phyloP scores from a whole-genome alignment of 2,113 vertebrate species.

The Cyprinodon tularosa region DNA sequence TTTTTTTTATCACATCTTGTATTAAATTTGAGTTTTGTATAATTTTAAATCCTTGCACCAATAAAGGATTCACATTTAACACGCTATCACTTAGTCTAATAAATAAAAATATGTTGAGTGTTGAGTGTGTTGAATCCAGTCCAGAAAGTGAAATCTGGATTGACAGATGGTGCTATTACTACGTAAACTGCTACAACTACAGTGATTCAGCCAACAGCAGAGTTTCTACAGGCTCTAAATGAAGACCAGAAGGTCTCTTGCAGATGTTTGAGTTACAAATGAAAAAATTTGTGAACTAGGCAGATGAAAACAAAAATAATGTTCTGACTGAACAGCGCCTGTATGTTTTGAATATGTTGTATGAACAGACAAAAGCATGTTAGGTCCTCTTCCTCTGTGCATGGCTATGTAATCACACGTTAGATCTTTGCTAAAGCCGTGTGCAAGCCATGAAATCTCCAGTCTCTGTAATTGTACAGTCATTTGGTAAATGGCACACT shows the following conservation, averaged over 20 bases:
- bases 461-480: constrained; percentile 78
- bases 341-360: constrained; percentile 23
- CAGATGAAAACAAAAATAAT: constrained; percentile 12
- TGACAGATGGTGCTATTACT: constrained; percentile 29
- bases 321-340: neutral
- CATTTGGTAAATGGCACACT: constrained; percentile 69
- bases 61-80: constrained; percentile 21
- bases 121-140: neutral
- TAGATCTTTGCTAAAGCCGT: constrained; percentile 56
- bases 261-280: constrained; percentile 23
- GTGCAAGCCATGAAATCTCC: constrained; percentile 64
- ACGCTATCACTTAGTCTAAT: constrained; percentile 22
- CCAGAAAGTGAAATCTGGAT: constrained; percentile 18
- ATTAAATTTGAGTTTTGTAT: constrained; percentile 4
- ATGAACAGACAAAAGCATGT: constrained; percentile 26
- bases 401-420: constrained; percentile 74
- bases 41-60: constrained; percentile 13
- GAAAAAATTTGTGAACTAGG: neutral
- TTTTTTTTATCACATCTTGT: neutral
- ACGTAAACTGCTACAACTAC: constrained; percentile 16
- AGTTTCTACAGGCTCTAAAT: constrained; percentile 39
- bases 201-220: constrained; percentile 24
- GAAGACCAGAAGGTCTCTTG: constrained; percentile 52
- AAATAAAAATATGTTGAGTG: constrained; percentile 30
- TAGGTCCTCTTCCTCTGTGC: constrained; percentile 37